Evolutionary conservation across 2,113 vertebrate genomes (phyloP).

Genomic region (Dasyprocta punctata): DNA sequence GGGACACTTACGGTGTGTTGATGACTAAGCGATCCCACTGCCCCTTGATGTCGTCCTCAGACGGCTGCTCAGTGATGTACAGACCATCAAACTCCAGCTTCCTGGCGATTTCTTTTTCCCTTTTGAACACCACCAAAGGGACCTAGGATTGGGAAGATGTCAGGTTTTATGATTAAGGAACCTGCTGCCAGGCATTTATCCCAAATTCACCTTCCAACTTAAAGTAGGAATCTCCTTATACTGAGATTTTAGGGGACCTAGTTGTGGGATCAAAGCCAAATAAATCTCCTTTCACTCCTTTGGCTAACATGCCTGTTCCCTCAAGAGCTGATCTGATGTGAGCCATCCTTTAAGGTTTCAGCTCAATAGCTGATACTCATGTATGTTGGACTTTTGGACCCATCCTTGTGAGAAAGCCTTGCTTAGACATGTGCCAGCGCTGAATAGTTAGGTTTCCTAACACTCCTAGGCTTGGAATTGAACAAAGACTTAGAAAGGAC

Average conservation of each 20-base stretch:
- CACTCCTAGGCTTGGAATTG: not conserved
- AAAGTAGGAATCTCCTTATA: not conserved
- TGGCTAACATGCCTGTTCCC: not conserved
- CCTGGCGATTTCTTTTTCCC: slow-evolving; percentile 98
- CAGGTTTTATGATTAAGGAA: not conserved
- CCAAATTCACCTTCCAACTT: not conserved
- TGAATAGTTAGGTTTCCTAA: not conserved
- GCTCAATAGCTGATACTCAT: not conserved
- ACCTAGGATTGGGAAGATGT: slow-evolving; percentile 85
- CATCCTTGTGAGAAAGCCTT: not conserved
- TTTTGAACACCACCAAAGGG: slow-evolving; percentile 97
- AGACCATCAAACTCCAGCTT: slow-evolving; percentile 98
- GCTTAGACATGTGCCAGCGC: not conserved
- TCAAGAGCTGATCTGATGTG: not conserved
- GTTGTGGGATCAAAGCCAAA: not conserved
- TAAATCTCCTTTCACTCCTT: not conserved
- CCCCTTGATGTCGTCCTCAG: slow-evolving; percentile 98
- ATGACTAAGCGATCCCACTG: slow-evolving; percentile 99
- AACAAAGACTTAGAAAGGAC: not conserved
- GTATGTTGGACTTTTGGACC: not conserved
- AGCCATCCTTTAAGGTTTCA: not conserved
- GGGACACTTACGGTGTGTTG: slow-evolving; percentile 94
- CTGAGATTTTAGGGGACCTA: not conserved
- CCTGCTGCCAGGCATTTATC: not conserved
- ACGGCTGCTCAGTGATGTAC: slow-evolving; percentile 98